Evolutionary conservation across 2,888 invertebrate genomes (phyloP).

Genomic region (Brachycybe producta): DNA sequence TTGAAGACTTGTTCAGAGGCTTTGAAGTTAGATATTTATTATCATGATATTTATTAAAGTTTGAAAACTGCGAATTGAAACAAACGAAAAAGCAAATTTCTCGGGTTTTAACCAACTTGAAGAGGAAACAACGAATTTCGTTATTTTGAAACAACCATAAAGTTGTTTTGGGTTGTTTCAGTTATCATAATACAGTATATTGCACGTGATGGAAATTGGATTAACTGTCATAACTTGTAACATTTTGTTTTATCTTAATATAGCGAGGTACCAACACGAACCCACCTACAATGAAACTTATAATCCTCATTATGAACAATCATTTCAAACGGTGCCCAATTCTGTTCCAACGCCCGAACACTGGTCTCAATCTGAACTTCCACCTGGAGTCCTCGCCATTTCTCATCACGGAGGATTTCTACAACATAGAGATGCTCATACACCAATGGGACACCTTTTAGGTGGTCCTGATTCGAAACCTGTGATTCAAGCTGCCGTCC

Average conservation of each 20-base stretch:
- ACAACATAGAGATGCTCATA: constrained; percentile 17
- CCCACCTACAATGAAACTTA: constrained; percentile 13
- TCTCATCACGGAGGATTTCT: constrained; percentile 15
- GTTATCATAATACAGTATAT: no score
- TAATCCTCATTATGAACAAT: constrained; percentile 18
- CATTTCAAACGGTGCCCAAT: constrained; percentile 18
- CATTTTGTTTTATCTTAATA: background rate
- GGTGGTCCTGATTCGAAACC: constrained; percentile 17
- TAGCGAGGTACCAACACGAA: constrained; percentile 10
- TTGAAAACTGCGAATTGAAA: no score
- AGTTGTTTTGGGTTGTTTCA: no score
- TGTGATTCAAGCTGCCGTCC: constrained; percentile 18
- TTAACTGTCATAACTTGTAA: background rate
- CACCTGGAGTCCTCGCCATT: constrained; percentile 14
- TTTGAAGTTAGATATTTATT: no score
- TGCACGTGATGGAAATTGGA: no score
- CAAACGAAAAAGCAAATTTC: no score
- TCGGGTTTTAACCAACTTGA: no score
- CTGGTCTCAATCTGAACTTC: constrained; percentile 18
- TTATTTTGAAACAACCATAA: no score
- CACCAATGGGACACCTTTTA: constrained; percentile 15
- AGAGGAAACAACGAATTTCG: no score
- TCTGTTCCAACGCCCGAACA: constrained; percentile 19
- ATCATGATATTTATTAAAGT: no score
- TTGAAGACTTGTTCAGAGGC: no score